Base-by-base conservation (phyloP, 2,888 invertebrate species). In the Lysandra bellargus region DNA sequence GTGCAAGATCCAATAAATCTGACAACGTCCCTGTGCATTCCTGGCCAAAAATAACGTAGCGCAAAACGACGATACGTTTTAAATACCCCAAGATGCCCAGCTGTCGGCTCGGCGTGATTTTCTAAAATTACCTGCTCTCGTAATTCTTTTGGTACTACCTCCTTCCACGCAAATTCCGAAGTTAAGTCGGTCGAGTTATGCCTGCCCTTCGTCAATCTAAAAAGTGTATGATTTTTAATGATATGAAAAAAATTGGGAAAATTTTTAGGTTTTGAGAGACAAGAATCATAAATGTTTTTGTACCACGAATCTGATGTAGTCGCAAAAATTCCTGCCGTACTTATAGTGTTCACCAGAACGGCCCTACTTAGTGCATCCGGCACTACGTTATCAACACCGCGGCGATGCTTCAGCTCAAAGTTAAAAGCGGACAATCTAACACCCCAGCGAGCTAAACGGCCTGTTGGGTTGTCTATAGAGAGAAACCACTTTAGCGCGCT, bases 361-460 rank as follows among this genome's bases (percentile, higher is more conserved):
- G 78, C 23, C 1, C 84, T 57, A 2, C 83, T 83, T 0, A 84
- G 37, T 0, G 80, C 73, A 64, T 86, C 85, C 0, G 85, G 85
- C 0, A 85, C 72, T 0, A 85, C 79, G 33, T 84, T 85, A 30
- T 85, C 84, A 0, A 1, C 30, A 9, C 85, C 84, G 4, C 80
- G 78, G 1, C 83, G 81, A 49, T 86, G 84, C 53, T 82, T 83
- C 0, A 85, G 80, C 1, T 74, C 79, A 79, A 84, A 84, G 74
- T 83, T 80, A 74, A 82, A 85, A 0, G 81, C 53, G 0, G 83
- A 84, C 0, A 85, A 40, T 0, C 85, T 80, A 0, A 84, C 80
- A 40, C 83, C 83, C 84, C 84, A 85, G 5, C 85, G 78, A 40
- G 84, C 84, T 0, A 85, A 76, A 0, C 86, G 61, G 7, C 84